Evolutionary conservation across 2,113 vertebrate species (phyloP).

Genomic region (Xiphophorus maculatus): DNA sequence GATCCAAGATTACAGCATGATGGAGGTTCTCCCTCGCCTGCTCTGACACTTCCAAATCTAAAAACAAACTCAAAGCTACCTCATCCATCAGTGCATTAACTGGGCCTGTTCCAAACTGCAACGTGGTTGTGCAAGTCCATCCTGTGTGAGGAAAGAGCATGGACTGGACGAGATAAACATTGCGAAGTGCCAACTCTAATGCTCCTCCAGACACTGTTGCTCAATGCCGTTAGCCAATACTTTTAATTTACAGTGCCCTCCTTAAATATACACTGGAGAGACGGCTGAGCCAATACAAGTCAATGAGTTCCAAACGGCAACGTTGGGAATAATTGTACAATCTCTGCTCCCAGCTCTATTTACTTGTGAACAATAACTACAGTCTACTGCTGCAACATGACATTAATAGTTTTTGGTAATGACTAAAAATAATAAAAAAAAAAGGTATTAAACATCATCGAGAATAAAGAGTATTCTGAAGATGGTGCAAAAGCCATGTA

Average conservation of each 20-base stretch:
- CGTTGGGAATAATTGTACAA: not conserved
- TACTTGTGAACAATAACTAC: not conserved
- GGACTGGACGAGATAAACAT: conserved; percentile 65
- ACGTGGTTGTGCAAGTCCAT: conserved; percentile 51
- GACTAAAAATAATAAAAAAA: not conserved
- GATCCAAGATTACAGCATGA: conserved; percentile 1
- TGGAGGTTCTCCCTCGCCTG: not conserved
- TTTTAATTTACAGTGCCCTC: conserved; percentile 45
- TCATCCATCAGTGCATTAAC: conserved; percentile 49
- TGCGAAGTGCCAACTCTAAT: conserved; percentile 50
- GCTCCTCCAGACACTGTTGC: conserved; percentile 67
- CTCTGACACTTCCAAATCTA: conserved; percentile 19
- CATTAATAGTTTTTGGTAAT: not conserved
- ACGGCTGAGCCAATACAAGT: conserved; percentile 24
- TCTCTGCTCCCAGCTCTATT: not conserved
- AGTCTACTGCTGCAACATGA: not conserved
- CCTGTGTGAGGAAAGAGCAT: conserved; percentile 56
- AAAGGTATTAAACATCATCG: not conserved
- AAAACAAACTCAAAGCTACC: conserved; percentile 49
- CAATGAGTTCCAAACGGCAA: conserved; percentile 22
- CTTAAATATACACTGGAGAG: conserved; percentile 46
- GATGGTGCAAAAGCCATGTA: too few relatives aligned
- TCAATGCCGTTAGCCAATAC: conserved; percentile 53
- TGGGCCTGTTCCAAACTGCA: conserved; percentile 34
- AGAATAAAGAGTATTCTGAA: conserved; percentile 2